phyloP scores from a whole-genome alignment of 2,797 vertebrate genomes.

The Tamandua tetradactyla region DNA sequence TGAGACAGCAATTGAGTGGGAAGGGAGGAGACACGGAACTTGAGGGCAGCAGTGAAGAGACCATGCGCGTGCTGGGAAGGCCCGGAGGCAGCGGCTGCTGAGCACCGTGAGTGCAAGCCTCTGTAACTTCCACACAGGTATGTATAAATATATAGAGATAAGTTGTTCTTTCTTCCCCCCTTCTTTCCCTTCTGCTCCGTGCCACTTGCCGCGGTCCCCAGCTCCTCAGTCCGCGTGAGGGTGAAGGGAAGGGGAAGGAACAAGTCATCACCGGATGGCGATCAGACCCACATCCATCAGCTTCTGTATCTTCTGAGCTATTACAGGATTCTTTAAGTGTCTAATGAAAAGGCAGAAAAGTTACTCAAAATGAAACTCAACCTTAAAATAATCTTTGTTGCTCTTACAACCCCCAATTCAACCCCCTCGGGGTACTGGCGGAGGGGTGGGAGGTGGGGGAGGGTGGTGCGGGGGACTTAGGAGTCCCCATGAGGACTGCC shows the following conservation, averaged over 20 bases:
- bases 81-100: constrained; percentile 56
- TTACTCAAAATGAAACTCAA: neutral
- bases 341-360: constrained; percentile 77
- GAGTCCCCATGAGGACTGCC: rapidly evolving
- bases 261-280: constrained; percentile 92
- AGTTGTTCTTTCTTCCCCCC: neutral
- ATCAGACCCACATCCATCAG: constrained; percentile 96
- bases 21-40: constrained; percentile 3
- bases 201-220: constrained; percentile 61
- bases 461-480: no score
- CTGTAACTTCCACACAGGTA: constrained; percentile 46
- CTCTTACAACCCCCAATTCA: neutral
- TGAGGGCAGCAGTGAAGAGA: constrained; percentile 65
- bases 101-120: constrained; percentile 44
- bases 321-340: constrained; percentile 96
- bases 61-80: constrained; percentile 78
- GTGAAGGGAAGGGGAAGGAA: constrained; percentile 58
- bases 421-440: rapidly evolving
- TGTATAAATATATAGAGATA: constrained; percentile 69
- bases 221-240: constrained; percentile 76
- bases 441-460: no score
- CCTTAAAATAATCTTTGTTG: neutral
- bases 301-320: constrained; percentile 98
- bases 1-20: constrained; percentile 36
- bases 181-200: constrained; percentile 22